Evolutionary conservation across 2,113 vertebrate genomes (phyloP).

Genomic region (Turnix velox): DNA sequence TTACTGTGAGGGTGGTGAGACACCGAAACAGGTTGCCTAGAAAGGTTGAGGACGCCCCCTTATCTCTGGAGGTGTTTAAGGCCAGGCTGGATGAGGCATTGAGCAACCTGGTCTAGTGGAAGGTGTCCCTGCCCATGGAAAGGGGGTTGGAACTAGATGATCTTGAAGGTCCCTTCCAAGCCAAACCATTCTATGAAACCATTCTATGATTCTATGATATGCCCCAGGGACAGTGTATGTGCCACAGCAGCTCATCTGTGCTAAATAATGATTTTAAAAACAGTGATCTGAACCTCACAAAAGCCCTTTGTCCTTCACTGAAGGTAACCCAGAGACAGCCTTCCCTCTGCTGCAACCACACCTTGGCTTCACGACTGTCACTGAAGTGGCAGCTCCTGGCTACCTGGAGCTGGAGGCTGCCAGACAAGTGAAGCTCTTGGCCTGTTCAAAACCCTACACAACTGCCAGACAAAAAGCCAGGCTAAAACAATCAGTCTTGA

Average conservation of each 20-base stretch:
- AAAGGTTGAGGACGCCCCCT: no score
- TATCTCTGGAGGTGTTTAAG: no score
- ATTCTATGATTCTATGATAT: no score
- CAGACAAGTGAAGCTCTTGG: not conserved
- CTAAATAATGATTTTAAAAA: not conserved
- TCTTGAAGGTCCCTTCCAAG: no score
- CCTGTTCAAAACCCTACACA: not conserved
- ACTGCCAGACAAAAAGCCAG: not conserved
- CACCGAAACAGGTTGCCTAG: no score
- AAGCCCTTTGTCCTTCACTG: fast-evolving
- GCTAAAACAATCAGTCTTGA: not conserved
- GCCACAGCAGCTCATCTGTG: not conserved
- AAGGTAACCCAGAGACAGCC: not conserved
- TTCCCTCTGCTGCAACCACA: not conserved
- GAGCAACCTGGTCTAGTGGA: no score
- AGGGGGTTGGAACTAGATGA: no score
- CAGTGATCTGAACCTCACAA: not conserved
- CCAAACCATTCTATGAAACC: no score
- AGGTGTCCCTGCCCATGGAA: no score
- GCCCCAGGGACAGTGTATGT: not conserved
- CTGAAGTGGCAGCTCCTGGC: not conserved
- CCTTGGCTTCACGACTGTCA: not conserved
- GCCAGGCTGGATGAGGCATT: no score
- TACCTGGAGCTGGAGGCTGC: not conserved
- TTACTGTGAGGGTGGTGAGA: no score